Conservation (phyloP, 2,888 invertebrate genomes). For the Macropis europaea region DNA sequence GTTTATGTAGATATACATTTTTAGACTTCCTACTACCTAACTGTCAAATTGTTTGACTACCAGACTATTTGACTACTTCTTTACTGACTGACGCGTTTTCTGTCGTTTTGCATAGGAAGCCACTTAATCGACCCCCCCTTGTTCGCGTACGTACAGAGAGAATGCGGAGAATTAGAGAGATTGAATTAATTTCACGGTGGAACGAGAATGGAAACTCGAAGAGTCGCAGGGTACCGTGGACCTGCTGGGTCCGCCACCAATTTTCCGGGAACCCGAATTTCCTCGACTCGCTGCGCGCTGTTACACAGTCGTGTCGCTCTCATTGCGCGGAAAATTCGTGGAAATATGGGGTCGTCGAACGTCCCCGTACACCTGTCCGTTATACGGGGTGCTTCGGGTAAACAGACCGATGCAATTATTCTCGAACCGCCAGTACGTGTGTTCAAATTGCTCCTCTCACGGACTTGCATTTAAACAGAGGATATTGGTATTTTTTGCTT, state of each 20-base stretch:
- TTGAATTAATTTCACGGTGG: slow-evolving; percentile 47
- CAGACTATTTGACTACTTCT: too few relatives aligned
- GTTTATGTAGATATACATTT: too few relatives aligned
- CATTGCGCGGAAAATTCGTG: slow-evolving; percentile 11
- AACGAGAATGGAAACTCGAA: slow-evolving; percentile 29
- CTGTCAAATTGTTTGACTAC: too few relatives aligned
- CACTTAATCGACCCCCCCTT: slow-evolving; percentile 25
- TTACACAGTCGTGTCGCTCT: neutral
- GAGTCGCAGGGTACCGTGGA: neutral
- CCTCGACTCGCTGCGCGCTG: neutral
- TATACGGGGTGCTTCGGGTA: neutral
- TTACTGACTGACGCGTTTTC: too few relatives aligned
- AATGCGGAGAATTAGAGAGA: neutral
- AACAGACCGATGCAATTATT: too few relatives aligned
- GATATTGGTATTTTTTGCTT: too few relatives aligned
- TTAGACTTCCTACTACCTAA: too few relatives aligned
- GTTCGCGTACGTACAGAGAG: neutral
- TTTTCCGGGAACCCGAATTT: slow-evolving; percentile 22
- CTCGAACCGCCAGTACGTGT: too few relatives aligned
- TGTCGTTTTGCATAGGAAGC: too few relatives aligned
- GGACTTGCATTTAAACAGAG: too few relatives aligned
- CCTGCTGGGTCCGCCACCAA: slow-evolving; percentile 15
- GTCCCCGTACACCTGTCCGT: neutral
- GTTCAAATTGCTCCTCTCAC: too few relatives aligned
- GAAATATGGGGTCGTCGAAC: slow-evolving; percentile 38